A percentile compares a stretch with the other conserved stretches of the same genome.
Evolutionary conservation across 2,888 invertebrate genomes (phyloP).

Genomic region (Stenolophus ochropezus): DNA sequence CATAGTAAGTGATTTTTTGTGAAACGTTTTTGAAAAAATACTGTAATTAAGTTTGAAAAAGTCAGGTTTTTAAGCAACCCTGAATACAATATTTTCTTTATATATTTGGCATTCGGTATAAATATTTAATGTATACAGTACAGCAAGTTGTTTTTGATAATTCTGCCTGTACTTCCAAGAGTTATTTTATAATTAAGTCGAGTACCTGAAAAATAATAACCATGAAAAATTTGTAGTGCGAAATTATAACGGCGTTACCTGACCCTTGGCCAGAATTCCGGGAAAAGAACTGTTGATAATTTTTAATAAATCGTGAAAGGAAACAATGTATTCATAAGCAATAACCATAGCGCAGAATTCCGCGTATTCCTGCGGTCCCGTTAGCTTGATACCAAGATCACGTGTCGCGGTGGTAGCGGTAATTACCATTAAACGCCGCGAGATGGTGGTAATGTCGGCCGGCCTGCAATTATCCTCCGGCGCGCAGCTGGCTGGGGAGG

Average conservation of each 20-base stretch:
- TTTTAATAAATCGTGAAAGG: conserved; percentile 35
- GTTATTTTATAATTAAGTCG: background rate
- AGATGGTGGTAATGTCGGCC: conserved; percentile 52
- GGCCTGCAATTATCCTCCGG: conserved; percentile 43
- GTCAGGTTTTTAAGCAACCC: too few species aligned
- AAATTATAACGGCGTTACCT: background rate
- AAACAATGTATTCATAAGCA: conserved; percentile 35
- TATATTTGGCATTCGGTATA: too few species aligned
- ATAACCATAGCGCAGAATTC: conserved; percentile 1
- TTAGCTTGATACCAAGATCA: conserved; percentile 14
- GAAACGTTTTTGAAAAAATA: too few species aligned
- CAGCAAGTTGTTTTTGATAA: too few species aligned
- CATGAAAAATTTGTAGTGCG: background rate
- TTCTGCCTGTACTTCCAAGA: too few species aligned
- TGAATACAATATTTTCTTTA: too few species aligned
- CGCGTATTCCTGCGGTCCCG: conserved; percentile 7
- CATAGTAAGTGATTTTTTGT: too few species aligned
- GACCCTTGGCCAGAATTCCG: background rate
- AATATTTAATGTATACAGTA: too few species aligned
- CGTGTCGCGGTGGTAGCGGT: conserved; percentile 41
- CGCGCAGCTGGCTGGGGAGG: too few species aligned
- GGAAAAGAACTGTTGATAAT: background rate
- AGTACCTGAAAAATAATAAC: background rate
- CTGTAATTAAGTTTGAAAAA: too few species aligned
- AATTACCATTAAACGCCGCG: conserved; percentile 54